Base-by-base conservation (phyloP, 1,140 invertebrate genomes). In the Charaxes varanes region DNA sequence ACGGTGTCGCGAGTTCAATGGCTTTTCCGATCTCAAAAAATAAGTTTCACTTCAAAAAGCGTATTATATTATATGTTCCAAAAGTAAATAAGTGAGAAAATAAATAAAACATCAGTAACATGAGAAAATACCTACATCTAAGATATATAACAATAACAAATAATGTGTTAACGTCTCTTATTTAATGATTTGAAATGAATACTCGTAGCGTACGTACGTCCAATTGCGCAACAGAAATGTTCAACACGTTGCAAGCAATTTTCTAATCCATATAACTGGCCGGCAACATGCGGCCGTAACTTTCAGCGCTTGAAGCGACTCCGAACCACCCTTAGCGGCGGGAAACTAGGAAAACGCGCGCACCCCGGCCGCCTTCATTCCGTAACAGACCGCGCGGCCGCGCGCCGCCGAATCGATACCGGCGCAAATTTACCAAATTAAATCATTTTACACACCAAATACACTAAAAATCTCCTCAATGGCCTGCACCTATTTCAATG, bases 321-420 rank as follows among this genome's bases (percentile, higher is more conserved):
- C 24, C 12, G 18, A 47, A 40, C 49, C 65, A 70, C 62, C 65
- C 56, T 51, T 51, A 53, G 48, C 67, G 66, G 74, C 74, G 73
- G 72, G 71, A 73, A 78, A 61, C 28, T 47, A 53, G 69, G 71
- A 80, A 80, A 80, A 77, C 72, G 70, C 76, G 76, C 76, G 69
- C 71, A 71, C 50, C 53, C 63, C 56, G 60, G 54, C 65, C 53
- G 61, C 63, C 46, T 50, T 68, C 76, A 77, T 69, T 77, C 66
- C 53, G 65, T 64, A 44, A 42, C 30, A 55, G 55, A 65, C 28
- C 62, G 70, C 63, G 73, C 66, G 68, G 66, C 68, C 61, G 73
- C 54, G 71, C 71, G 73, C 67, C 71, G 71, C 67, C 49, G 53
- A 72, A 81, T 81, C 77, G 58, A 81, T 81, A 76, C 45, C 11